A percentile compares a stretch with the other conserved stretches of the same genome.
These are phyloP conservation scores for Zosterops borbonicus DNA, from an alignment of 2,113 vertebrate species.

Conservation along the genomic window DNA sequence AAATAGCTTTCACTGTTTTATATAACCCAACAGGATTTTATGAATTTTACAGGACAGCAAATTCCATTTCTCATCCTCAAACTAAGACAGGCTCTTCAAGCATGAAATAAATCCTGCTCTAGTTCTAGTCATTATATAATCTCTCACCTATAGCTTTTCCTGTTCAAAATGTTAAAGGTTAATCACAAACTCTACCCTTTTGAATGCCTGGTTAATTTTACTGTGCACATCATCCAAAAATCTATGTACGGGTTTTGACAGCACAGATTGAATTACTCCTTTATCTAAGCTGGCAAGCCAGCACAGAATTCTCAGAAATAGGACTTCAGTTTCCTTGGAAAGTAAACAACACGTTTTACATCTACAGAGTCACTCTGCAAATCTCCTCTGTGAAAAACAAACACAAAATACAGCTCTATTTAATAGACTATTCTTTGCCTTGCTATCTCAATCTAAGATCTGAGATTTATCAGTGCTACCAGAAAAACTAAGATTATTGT, in stretches of 20 bases:
- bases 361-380: background rate
- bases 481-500: background rate
- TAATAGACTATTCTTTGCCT: background rate
- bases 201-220: background rate
- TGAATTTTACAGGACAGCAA: conserved; percentile 30
- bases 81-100: conserved; percentile 2
- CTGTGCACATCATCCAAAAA: background rate
- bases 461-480: background rate
- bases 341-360: background rate
- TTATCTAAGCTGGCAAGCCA: conserved; percentile 20
- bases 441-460: background rate
- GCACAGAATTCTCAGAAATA: conserved; percentile 11
- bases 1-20: conserved; percentile 9
- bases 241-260: background rate
- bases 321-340: conserved; percentile 3
- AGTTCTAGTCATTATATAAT: conserved; percentile 34
- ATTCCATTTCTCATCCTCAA: conserved; percentile 10
- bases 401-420: background rate
- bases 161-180: conserved; percentile 28
- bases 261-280: background rate
- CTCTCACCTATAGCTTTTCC: background rate
- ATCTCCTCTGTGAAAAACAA: background rate
- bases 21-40: background rate
- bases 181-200: background rate
- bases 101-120: conserved; percentile 9